Base-by-base conservation (phyloP, 1,140 invertebrate species). In the Muscidifurax raptorellus region DNA sequence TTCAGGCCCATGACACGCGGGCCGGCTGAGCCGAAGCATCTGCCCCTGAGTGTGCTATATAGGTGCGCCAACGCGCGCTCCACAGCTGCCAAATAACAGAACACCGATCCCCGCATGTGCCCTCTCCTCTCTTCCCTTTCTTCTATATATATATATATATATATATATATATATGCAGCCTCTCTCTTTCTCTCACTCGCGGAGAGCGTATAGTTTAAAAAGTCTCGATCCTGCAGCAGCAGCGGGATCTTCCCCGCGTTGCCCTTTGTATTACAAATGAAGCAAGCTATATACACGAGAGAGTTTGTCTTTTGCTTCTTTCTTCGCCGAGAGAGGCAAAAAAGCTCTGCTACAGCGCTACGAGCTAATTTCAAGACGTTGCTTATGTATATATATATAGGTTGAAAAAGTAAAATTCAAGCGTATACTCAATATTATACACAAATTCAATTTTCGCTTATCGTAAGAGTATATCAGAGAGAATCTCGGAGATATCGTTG, bases 11-110 rank as follows among this genome's bases (percentile, higher is more conserved):
- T 6, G n/a, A n/a, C n/a, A n/a, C n/a, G n/a, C n/a, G 80, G 87
- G 90, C 89, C 88, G 88, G 90, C 89, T 89, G 88, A 89, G 90
- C 85, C 25, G 27, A 90, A 87, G 91, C 91, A 92, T 92, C 91
- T 92, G 91, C 90, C 88, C 84, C 66, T 67, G 78, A 82, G 84
- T 80, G 85, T 88, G 52, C 15, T 59, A 7, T 22, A 59, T 59
- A 59, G 52, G 52, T 59, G 52, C 52, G 52, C 18, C 52, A 3
- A n/a, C 52, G 22, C 52, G 87, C 89, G 90, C 88, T 88, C 89
- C 89, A 91, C 91, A 92, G 90, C 91, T 92, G 91, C 91, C 88
- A 91, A 92, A 92, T 91, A 91, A 91, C 89, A 91, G 89, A 90
- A 18, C 7, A 90, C 87, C 88, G 88, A 90, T 88, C 87, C 88